phyloP scores from a whole-genome alignment of 2,888 invertebrate species.

The Agrochola circellaris region DNA sequence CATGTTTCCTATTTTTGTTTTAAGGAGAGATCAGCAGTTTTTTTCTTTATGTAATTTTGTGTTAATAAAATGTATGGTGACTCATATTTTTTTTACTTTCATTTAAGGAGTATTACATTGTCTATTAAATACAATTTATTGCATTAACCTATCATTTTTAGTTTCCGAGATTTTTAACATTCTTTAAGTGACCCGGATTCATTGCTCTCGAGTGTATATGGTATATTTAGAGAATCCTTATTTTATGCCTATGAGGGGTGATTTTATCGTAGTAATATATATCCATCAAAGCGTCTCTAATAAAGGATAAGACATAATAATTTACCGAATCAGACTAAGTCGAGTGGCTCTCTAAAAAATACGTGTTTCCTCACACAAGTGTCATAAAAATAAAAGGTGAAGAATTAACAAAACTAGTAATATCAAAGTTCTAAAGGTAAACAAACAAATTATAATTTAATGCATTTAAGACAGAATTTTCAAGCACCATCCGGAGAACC shows the following conservation, averaged over 20 bases:
- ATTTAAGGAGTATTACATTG: too few relatives aligned
- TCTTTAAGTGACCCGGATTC: too few relatives aligned
- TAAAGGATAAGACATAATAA: neutral
- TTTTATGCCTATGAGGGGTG: slow-evolving; percentile 32
- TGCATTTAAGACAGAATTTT: slow-evolving; percentile 14
- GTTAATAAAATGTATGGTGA: too few relatives aligned
- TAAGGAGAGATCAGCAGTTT: too few relatives aligned
- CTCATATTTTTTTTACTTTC: too few relatives aligned
- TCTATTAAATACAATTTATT: too few relatives aligned
- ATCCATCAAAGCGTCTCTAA: slow-evolving; percentile 1
- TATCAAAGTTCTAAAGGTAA: neutral
- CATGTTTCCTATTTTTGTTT: too few relatives aligned
- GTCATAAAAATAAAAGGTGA: neutral
- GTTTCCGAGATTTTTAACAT: too few relatives aligned
- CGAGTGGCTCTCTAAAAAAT: neutral
- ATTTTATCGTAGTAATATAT: slow-evolving; percentile 36
- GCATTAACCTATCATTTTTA: too few relatives aligned
- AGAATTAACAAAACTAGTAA: neutral
- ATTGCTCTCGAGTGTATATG: too few relatives aligned
- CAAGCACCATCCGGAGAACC: slow-evolving; percentile 11
- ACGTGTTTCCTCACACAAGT: neutral
- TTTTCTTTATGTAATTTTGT: too few relatives aligned
- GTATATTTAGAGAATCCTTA: slow-evolving; percentile 32
- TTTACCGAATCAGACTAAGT: neutral
- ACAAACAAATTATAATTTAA: neutral